Evolutionary conservation across 2,888 invertebrate genomes (phyloP).

Genomic region (Spisula solida): DNA sequence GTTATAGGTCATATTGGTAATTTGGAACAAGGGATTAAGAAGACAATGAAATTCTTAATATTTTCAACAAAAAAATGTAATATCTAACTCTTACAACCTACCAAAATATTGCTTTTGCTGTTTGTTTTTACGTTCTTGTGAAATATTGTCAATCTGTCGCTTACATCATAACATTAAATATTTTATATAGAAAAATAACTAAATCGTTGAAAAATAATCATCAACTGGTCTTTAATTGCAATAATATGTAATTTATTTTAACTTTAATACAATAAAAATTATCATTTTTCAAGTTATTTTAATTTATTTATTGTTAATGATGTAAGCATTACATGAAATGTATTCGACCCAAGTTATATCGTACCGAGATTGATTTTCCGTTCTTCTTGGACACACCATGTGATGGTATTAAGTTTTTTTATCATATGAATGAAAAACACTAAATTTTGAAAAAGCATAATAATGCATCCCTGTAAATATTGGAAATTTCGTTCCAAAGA

Average conservation of each 20-base stretch:
- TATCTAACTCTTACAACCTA: neutral
- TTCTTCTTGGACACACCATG: neutral
- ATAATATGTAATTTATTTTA: neutral
- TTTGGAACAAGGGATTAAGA: no score
- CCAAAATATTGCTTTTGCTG: neutral
- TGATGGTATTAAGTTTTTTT: neutral
- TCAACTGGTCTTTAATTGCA: neutral
- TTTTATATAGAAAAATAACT: neutral
- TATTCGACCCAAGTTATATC: neutral
- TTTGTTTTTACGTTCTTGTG: constrained; percentile 9
- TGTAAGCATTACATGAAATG: neutral
- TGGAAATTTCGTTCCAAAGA: no score
- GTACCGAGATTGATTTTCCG: neutral
- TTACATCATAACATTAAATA: neutral
- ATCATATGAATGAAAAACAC: neutral
- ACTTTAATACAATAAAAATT: neutral
- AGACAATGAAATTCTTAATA: neutral
- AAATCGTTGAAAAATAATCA: neutral
- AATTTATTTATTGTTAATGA: neutral
- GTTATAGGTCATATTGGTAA: no score
- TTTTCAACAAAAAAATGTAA: neutral
- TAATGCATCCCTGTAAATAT: neutral
- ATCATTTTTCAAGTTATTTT: neutral
- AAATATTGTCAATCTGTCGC: neutral
- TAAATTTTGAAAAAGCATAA: neutral